Evolutionary conservation across 2,888 invertebrate genomes (phyloP).

Genomic region (Acrobasis consociella): DNA sequence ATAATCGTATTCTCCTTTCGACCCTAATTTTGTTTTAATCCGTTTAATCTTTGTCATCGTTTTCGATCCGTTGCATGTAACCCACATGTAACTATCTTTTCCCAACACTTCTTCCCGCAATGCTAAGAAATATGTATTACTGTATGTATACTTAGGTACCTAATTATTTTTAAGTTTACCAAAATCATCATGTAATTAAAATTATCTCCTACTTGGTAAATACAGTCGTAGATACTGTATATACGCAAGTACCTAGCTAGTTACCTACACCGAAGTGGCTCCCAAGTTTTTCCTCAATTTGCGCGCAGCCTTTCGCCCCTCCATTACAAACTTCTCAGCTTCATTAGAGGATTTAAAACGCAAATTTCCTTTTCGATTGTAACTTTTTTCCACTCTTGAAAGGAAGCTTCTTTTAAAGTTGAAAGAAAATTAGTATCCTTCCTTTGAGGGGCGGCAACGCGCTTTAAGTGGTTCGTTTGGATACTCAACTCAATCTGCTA

Average conservation of each 20-base stretch:
- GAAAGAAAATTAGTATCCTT: constrained; percentile 80
- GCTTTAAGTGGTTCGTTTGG: constrained; percentile 75
- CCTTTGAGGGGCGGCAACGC: constrained; percentile 74
- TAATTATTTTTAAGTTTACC: no score
- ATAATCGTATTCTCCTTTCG: no score
- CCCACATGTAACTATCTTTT: no score
- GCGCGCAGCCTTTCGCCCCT: constrained; percentile 77
- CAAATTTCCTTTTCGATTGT: constrained; percentile 83
- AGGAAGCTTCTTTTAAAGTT: constrained; percentile 80
- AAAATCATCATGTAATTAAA: no score
- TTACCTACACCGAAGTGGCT: constrained; percentile 29
- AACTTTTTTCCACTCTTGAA: constrained; percentile 82
- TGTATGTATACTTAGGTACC: no score
- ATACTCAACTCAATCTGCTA: constrained; percentile 69
- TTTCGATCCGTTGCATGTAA: no score
- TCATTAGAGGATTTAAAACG: constrained; percentile 83
- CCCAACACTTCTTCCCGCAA: no score
- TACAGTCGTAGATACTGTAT: background rate
- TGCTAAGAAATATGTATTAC: no score
- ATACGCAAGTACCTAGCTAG: constrained; percentile 14
- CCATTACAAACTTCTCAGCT: constrained; percentile 81
- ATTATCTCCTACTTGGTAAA: no score
- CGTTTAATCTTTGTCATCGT: no score
- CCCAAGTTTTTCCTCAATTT: constrained; percentile 74
- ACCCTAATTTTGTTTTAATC: no score